A percentile compares a stretch with the other conserved stretches of the same genome.
Conservation (phyloP, 2,888 invertebrate genomes). For the Drosophila anceps region DNA sequence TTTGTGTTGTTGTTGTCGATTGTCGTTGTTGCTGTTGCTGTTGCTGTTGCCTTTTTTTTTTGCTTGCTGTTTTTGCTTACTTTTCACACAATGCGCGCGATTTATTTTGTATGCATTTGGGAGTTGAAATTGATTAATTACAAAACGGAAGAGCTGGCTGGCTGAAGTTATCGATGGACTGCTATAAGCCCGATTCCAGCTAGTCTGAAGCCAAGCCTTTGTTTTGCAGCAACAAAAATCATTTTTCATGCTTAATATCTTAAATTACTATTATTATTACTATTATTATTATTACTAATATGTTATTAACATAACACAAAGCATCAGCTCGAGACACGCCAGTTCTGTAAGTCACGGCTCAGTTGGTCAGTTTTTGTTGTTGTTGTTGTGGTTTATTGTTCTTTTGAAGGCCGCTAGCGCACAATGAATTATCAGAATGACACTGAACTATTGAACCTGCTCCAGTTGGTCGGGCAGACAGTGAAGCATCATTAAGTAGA, state of each 20-base stretch:
- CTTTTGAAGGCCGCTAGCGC: slow-evolving; percentile 44
- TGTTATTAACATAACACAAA: slow-evolving; percentile 43
- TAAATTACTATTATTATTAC: slow-evolving; percentile 39
- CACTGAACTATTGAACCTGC: slow-evolving; percentile 63
- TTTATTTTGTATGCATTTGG: slow-evolving; percentile 71
- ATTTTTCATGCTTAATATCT: slow-evolving; percentile 64
- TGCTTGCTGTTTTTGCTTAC: slow-evolving; percentile 25
- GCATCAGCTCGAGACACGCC: slow-evolving; percentile 4
- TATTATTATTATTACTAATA: slow-evolving; percentile 50
- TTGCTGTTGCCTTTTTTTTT: not conserved
- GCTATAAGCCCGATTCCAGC: slow-evolving; percentile 6
- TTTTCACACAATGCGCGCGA: slow-evolving; percentile 70
- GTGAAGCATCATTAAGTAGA: slow-evolving; percentile 5
- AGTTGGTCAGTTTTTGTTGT: slow-evolving; percentile 28
- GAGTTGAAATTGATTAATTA: slow-evolving; percentile 75
- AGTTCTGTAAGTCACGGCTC: slow-evolving; percentile 49
- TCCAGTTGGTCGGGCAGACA: slow-evolving; percentile 13
- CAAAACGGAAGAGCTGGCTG: slow-evolving; percentile 64
- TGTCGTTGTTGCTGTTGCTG: slow-evolving; percentile 22
- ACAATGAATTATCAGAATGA: slow-evolving; percentile 45
- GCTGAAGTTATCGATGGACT: slow-evolving; percentile 5
- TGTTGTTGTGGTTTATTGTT: slow-evolving; percentile 47
- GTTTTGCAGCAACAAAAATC: slow-evolving; percentile 13
- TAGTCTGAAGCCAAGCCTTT: slow-evolving; percentile 18
- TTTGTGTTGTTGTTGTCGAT: not conserved